Conservation (phyloP, 2,797 vertebrate species). For the Scyliorhinus canicula region DNA sequence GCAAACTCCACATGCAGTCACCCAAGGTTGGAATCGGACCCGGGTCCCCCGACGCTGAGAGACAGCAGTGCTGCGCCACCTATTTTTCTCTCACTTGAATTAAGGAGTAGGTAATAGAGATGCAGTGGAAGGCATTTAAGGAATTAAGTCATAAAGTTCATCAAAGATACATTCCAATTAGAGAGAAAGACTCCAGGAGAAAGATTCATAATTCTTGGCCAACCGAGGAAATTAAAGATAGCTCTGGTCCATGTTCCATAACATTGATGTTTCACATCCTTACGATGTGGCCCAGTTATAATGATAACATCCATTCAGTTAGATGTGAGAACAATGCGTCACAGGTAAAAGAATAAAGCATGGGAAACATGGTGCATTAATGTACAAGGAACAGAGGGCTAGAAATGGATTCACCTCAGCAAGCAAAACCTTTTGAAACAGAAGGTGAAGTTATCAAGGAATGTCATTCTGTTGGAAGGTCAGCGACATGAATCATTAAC, state of each 20-base stretch:
- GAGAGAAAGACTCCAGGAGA: too few species aligned
- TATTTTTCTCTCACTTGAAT: too few species aligned
- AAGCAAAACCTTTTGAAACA: background rate
- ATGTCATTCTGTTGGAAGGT: background rate
- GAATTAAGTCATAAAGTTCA: too few species aligned
- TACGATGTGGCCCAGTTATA: background rate
- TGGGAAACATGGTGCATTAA: background rate
- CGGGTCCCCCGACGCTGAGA: too few species aligned
- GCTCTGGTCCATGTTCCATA: background rate
- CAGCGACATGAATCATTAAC: background rate
- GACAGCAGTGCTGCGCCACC: too few species aligned
- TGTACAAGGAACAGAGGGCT: background rate
- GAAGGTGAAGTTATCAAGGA: background rate
- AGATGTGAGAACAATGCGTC: background rate
- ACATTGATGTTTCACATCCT: background rate
- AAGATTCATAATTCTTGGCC: too few species aligned
- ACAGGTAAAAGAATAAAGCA: background rate
- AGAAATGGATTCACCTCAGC: background rate
- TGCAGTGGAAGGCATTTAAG: too few species aligned
- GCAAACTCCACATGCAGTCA: too few species aligned
- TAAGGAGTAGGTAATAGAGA: too few species aligned
- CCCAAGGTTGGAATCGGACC: too few species aligned
- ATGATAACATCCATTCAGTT: background rate
- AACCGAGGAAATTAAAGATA: too few species aligned
- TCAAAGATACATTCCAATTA: too few species aligned